Evolutionary conservation across 2,113 vertebrate genomes (phyloP).

Genomic region (Deroptyus accipitrinus): DNA sequence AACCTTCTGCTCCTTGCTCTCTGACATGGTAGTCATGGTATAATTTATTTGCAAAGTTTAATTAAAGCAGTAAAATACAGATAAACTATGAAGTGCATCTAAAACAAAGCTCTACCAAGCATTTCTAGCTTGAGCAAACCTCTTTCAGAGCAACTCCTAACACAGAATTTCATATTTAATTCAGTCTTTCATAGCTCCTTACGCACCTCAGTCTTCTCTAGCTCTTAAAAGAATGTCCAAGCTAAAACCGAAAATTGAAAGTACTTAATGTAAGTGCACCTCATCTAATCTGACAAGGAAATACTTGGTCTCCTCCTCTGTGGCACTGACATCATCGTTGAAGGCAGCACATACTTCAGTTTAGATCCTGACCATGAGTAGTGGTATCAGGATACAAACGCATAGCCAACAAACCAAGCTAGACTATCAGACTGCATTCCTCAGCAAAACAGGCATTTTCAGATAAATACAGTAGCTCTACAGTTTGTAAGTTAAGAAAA

Average conservation of each 20-base stretch:
- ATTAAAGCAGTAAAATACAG: not conserved
- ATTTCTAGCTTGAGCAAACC: not conserved
- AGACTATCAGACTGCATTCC: not conserved
- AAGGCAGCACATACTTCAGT: not conserved
- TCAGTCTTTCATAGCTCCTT: not conserved
- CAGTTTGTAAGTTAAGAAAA: not conserved
- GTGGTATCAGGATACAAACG: not conserved
- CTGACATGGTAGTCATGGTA: not conserved
- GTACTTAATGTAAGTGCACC: not conserved
- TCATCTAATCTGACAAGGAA: not conserved
- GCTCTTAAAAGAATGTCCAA: not conserved
- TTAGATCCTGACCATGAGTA: not conserved
- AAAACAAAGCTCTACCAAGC: not conserved
- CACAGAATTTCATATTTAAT: not conserved
- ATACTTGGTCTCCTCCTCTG: not conserved
- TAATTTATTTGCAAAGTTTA: not conserved
- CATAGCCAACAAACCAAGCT: not conserved
- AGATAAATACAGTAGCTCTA: not conserved
- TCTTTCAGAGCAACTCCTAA: not conserved
- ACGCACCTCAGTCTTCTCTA: not conserved
- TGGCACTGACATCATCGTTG: not conserved
- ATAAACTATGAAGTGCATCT: rapidly evolving
- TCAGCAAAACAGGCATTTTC: not conserved
- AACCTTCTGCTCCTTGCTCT: not conserved
- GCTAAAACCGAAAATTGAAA: not conserved